Base-by-base conservation (phyloP, 2,797 vertebrate species). In the Lithobates sylvaticus region DNA sequence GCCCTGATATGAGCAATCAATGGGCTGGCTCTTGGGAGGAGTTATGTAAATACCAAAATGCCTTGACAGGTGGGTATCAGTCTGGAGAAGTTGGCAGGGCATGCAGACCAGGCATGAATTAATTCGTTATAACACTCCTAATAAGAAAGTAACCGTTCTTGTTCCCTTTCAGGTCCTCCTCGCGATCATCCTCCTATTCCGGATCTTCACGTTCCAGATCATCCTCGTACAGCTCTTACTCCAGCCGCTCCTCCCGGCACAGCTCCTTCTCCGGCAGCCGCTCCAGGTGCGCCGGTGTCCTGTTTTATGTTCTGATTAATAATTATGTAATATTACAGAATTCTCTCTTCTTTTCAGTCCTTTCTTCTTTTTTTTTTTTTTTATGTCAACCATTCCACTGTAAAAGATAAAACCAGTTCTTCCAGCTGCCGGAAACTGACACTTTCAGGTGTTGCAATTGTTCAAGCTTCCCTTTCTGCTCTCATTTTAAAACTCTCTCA, bases 211-310 rank as follows among this genome's bases (percentile, higher is more conserved):
- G 90, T 12, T 97, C 96, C 71, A 93, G 95, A 21, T 99, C 97
- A 0, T 99, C 98, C 0, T 99, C 98, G 0, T 97, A 97, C 92
- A 98, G 96, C 92, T 98, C 98, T 77, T 99, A 97, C 87, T 99
- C 98, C 88, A 98, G 97, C 93, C 97, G 97, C 77, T 99, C 98
- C 3, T 99, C 98, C 74, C 96, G 97, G 86, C 97, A 90, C 92
- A 99, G 97, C 93, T 99, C 98, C 5, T 97, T 98, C 94, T 98
- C 96, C 42, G 97, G 97, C 89, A 99, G 98, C 92, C 96, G 95
- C 47, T 99, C 98, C 86, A 98, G 98, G 98, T 97, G 74, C 72
- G 79, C 78, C 3, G 13, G 0, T 15, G 36, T 32, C 47, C 12
- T 2, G 2, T 50, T 50, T 21, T 32, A 1, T 68, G 6, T 5